Percentiles rank a stretch among this genome's conserved stretches.
Conservation (phyloP, 2,113 vertebrate genomes). For the Melanerpes formicivorus region DNA sequence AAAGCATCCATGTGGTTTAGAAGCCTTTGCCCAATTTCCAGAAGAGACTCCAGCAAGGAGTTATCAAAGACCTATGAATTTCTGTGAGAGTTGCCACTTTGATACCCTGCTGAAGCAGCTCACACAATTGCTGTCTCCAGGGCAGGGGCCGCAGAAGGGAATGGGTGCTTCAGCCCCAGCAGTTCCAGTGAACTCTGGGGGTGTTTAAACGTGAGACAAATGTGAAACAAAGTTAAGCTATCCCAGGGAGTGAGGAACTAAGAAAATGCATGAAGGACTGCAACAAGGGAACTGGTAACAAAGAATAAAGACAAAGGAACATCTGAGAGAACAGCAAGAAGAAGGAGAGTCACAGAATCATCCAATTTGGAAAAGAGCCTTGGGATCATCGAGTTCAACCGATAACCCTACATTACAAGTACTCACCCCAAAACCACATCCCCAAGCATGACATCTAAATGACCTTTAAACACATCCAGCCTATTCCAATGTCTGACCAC, state of each 20-base stretch:
- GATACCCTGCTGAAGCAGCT: background rate
- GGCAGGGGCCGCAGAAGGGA: background rate
- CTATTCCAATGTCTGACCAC: too few relatives aligned
- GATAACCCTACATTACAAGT: too few relatives aligned
- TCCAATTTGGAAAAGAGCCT: too few relatives aligned
- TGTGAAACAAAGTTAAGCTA: background rate
- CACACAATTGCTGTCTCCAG: background rate
- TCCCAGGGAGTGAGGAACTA: background rate
- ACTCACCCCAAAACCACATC: too few relatives aligned
- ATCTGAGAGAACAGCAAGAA: background rate
- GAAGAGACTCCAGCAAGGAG: background rate
- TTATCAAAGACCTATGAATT: background rate
- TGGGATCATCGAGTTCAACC: too few relatives aligned
- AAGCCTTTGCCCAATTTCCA: background rate
- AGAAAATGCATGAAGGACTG: background rate
- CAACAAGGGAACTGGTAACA: background rate
- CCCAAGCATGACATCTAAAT: too few relatives aligned
- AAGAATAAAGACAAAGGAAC: background rate
- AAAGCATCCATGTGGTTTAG: background rate
- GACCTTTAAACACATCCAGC: too few relatives aligned
- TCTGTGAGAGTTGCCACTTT: background rate
- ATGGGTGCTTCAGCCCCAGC: accelerated
- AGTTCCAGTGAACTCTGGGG: background rate
- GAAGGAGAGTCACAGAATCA: background rate
- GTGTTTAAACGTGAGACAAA: background rate